Conservation (phyloP, 2,113 vertebrate species). For the Epinephelus fuscoguttatus region DNA sequence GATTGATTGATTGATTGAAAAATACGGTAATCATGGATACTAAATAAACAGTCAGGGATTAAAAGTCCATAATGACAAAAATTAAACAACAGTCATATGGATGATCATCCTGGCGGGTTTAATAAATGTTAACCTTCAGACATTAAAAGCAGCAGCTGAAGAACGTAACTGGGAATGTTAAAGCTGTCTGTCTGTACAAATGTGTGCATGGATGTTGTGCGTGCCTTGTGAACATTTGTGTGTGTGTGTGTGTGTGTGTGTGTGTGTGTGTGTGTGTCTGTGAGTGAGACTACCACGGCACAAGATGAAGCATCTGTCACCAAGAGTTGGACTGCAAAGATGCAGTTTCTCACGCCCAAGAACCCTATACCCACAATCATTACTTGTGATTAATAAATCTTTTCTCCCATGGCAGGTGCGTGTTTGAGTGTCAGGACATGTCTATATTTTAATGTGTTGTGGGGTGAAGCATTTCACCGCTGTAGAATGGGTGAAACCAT, state of each 20-base stretch:
- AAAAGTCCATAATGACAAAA: not conserved
- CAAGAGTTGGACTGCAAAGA: conserved; percentile 37
- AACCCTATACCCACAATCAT: conserved; percentile 42
- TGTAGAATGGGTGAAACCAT: not conserved
- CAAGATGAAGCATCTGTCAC: conserved; percentile 35
- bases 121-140: conserved; percentile 6
- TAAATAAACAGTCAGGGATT: not conserved
- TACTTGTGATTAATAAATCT: conserved; percentile 43
- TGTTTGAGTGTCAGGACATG: not conserved
- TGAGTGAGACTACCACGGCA: not conserved
- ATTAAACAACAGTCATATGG: not conserved
- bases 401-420: conserved; percentile 56
- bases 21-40: not conserved
- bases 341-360: conserved; percentile 48
- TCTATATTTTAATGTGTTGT: conserved; percentile 15
- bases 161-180: conserved; percentile 43
- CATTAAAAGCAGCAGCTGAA: conserved; percentile 41
- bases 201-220: conserved; percentile 4
- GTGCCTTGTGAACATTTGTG: conserved; percentile 15
- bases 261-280: conserved; percentile 18
- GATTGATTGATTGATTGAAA: too few species aligned
- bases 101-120: not conserved
- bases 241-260: conserved; percentile 16
- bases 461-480: conserved; percentile 6
- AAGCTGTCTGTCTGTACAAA: conserved; percentile 16